phyloP scores from a whole-genome alignment of 2,888 invertebrate species.

The Platynereis dumerilii region DNA sequence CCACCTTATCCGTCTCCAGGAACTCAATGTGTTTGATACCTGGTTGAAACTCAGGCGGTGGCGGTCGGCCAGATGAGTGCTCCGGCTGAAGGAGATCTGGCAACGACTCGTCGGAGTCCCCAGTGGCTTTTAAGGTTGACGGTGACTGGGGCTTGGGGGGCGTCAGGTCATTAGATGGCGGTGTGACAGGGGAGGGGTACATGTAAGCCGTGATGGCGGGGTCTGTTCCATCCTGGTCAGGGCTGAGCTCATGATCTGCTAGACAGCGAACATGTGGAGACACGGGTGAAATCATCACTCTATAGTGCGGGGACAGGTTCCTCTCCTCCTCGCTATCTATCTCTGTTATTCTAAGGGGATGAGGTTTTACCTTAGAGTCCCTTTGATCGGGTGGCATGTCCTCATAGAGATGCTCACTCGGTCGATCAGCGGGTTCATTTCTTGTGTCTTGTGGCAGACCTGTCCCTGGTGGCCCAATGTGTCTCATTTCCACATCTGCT shows the following conservation, averaged over 20 bases:
- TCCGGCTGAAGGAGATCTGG: too few species aligned
- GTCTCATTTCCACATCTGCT: too few species aligned
- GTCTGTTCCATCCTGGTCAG: conserved; percentile 8
- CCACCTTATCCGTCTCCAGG: too few species aligned
- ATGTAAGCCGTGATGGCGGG: conserved; percentile 38
- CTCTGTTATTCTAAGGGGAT: conserved; percentile 17
- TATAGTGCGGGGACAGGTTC: conserved; percentile 52
- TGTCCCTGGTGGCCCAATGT: background rate
- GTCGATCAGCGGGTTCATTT: background rate
- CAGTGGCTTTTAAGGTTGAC: conserved; percentile 31
- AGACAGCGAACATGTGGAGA: conserved; percentile 42
- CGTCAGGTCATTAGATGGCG: conserved; percentile 56
- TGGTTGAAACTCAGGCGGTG: too few species aligned
- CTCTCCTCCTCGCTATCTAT: conserved; percentile 40
- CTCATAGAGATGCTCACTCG: background rate
- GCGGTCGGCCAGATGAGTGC: too few species aligned
- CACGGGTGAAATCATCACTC: conserved; percentile 55
- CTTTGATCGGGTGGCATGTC: background rate
- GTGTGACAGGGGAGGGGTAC: conserved; percentile 57
- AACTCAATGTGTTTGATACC: too few species aligned
- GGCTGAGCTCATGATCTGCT: conserved; percentile 18
- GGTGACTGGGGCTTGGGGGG: conserved; percentile 60
- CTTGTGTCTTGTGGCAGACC: background rate
- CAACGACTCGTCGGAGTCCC: too few species aligned
- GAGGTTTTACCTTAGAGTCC: conserved; percentile 24